These are phyloP conservation scores for Agonopterix heracliana DNA, from an alignment of 2,888 invertebrate species.

Conservation along the genomic window DNA sequence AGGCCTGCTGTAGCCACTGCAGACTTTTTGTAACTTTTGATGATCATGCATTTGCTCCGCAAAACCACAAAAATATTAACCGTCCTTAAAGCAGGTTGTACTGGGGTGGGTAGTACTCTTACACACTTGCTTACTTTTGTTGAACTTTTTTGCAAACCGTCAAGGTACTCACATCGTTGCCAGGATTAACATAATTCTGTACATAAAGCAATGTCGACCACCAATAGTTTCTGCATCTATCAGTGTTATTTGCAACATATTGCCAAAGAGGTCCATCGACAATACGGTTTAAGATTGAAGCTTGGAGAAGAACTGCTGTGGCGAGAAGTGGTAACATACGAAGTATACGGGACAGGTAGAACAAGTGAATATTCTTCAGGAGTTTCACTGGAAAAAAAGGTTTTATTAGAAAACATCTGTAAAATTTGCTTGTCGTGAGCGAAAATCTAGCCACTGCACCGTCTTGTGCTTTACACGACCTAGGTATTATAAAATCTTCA, in stretches of 20 bases:
- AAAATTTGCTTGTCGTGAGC: too few relatives aligned
- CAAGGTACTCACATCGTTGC: conserved; percentile 29
- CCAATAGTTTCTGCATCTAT: conserved; percentile 45
- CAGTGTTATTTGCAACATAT: conserved; percentile 31
- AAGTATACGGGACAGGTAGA: conserved; percentile 45
- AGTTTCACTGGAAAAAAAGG: conserved; percentile 27
- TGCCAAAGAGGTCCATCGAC: conserved; percentile 51
- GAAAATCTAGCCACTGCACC: too few relatives aligned
- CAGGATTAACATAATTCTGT: conserved; percentile 59
- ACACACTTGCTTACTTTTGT: too few relatives aligned
- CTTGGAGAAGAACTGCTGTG: conserved; percentile 35
- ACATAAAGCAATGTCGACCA: conserved; percentile 66
- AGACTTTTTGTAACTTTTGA: too few relatives aligned
- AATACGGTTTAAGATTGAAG: conserved; percentile 38
- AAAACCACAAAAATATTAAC: too few relatives aligned
- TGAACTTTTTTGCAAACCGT: too few relatives aligned
- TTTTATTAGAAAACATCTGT: not conserved
- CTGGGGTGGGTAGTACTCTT: too few relatives aligned
- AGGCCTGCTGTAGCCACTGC: too few relatives aligned
- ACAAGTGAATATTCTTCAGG: conserved; percentile 40
- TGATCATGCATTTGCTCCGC: too few relatives aligned
- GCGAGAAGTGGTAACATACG: conserved; percentile 48
- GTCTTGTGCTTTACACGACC: too few relatives aligned
- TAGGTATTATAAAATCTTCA: too few relatives aligned
- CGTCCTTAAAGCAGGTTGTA: too few relatives aligned